Base-by-base conservation (phyloP, 2,888 invertebrate genomes). In the Pollenia amentaria region DNA sequence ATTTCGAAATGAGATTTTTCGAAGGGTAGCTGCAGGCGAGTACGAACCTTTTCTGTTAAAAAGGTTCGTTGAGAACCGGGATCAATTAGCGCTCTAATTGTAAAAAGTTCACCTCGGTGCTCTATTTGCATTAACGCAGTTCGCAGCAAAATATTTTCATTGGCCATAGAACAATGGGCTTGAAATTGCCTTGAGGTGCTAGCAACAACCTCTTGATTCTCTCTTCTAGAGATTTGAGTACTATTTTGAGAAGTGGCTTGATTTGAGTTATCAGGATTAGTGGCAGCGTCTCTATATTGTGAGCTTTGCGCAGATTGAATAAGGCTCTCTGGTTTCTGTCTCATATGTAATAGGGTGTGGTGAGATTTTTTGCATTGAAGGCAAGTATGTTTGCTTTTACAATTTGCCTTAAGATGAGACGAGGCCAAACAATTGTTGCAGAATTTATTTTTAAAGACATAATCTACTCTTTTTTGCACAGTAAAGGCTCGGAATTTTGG, bases 391-490 rank as follows among this genome's bases (percentile, higher is more conserved):
- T 29, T 29, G 29, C 29, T 29, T 29, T 62, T 44, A n/a, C 55
- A 76, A 2, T 55, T 51, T 18, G 51, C 18, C n/a, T 51, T 46
- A 3, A 65, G 9, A 21, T 76, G 76, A 18, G 65, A 48, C 1
- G 7, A 42, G 1, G 65, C 44, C 9, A 78, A 48, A 12, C 78
- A 69, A 44, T 78, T 78, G 12, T 53, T 55, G 46, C 78, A 78
- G 7, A 57, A 42, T 16, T 78, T 78, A 16, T 78, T 69, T 48
- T 60, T 46, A 9, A 12, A 69, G 2, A 65, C 76, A 44, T 55
- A 65, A 53, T 64, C 65, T 3, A 62, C 21, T 42, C 53, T 40
- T 18, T 46, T 16, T n/a, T 65, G 51, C 1, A 53, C 38, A 3
- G 18, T 16, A 8, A 65, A 53, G 7, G 18, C 18, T 53, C 53